Base-by-base conservation (phyloP, 2,113 vertebrate species). In the Lepus timidus region DNA sequence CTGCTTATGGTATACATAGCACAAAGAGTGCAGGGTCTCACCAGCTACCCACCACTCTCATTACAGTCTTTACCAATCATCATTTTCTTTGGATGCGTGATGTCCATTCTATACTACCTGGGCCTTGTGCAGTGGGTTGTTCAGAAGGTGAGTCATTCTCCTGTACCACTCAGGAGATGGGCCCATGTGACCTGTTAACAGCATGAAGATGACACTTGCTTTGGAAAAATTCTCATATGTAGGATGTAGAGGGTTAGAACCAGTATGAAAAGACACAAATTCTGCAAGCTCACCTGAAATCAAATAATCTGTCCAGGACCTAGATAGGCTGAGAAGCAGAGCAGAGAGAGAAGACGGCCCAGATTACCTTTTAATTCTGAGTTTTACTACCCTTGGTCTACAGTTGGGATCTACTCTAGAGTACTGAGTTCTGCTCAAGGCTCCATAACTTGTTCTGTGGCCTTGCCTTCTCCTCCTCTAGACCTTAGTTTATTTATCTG, bases 21-120 rank as follows among this genome's bases (percentile, higher is more conserved):
- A 4, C 22, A 29, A 49, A 4, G 9, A 39, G 16, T 55, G 22
- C 17, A 33, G 13, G 22, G 31, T 89, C 84, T 97, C 49, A 82
- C 49, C 44, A 6, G 10, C 22, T 88, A 17, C 33, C 20, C 17
- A 4, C 85, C 14, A n/a, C 39, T 93, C 85, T 98, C 31, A 65
- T 95, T 96, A 85, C 86, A 99, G 99, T 75, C 98, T 70, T 97
- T 99, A 96, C 99, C 99, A 6, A 99, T 99, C 64, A 94, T 99
- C 23, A 94, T 99, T 31, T 99, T 99, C 98, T 99, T 99, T 98
- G 99, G 99, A 89, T 99, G 99, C 17, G 97, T 99, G 89, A 99
- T 99, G 99, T 99, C 99, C 1, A 93, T 99, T 71, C 99, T 99
- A 22, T 99, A 99, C 98, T 99, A 98, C 95, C 90, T 99, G 3